Base-by-base conservation (phyloP, 2,113 vertebrate genomes). In the Litocranius walleri region DNA sequence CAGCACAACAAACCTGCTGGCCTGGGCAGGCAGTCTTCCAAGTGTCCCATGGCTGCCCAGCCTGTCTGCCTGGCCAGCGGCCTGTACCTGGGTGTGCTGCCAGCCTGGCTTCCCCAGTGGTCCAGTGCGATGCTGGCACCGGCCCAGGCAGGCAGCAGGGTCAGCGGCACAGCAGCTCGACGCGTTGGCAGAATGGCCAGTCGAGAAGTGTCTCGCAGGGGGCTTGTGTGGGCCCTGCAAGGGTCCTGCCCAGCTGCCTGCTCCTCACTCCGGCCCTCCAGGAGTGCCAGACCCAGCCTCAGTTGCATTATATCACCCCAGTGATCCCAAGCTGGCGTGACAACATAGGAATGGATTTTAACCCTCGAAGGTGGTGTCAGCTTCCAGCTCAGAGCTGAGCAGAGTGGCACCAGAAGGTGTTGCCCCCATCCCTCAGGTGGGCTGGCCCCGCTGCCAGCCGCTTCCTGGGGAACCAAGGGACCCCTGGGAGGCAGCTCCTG, bases 41-140 rank as follows among this genome's bases (percentile, higher is more conserved):
- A 43, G 54, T 27, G 57, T 83, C 56, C 59, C 0, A 0, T 15
- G 95, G 90, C 90, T 6, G 21, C 80, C 61, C 19, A 4, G 91
- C 57, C 87, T 1, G 11, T 62, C 40, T 36, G 36, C 88, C 33
- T 23, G 40, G 94, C 80, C 52, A 54, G 8, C 52, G 2, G 71
- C 83, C 45, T 74, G 62, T 36, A 21, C 13, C 77, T 56, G 61
- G 36, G 40, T 29, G 6, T 16, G 19, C 84, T 61, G 92, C 96
- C 98, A 95, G 91, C 50, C 54, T 0, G 56, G 93, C 93, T 94
- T 95, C 94, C 89, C 96, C 62, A n/a, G 86, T 83, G 77, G 94
- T 95, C 93, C 86, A 74, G 56, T n/a, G 15, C 0, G 0, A 54
- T 1, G 2, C 77, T 62, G 94, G 97, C 88, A 11, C 17, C 4